phyloP scores from a whole-genome alignment of 2,888 invertebrate species.

The Brachypterus glaber region DNA sequence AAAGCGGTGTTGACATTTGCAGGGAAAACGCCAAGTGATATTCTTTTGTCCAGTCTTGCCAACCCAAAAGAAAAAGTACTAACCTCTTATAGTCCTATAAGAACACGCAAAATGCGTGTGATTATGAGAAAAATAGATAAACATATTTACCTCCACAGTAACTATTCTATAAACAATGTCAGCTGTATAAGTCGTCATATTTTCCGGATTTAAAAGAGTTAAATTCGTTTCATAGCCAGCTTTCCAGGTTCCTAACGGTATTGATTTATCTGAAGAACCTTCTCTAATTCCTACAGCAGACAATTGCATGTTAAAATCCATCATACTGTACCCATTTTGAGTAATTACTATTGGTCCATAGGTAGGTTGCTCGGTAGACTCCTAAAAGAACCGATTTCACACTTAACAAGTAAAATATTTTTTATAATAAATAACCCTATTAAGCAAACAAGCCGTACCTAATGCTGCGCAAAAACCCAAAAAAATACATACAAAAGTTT shows the following conservation, averaged over 20 bases:
- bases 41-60: too few species aligned
- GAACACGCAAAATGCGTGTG: too few species aligned
- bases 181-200: constrained; percentile 66
- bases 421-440: too few species aligned
- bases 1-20: too few species aligned
- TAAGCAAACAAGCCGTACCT: too few species aligned
- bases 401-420: background rate
- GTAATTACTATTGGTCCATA: constrained; percentile 57
- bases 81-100: too few species aligned
- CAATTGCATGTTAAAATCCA: constrained; percentile 65
- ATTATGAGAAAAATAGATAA: too few species aligned
- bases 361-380: constrained; percentile 48
- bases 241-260: constrained; percentile 65
- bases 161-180: constrained; percentile 79
- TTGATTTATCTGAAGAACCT: constrained; percentile 62
- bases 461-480: too few species aligned
- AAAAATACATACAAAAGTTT: too few species aligned
- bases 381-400: constrained; percentile 6
- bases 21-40: too few species aligned
- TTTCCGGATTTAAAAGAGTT: constrained; percentile 53
- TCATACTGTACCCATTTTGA: constrained; percentile 62
- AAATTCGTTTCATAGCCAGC: constrained; percentile 63
- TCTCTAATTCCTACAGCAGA: constrained; percentile 62
- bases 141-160: constrained; percentile 65
- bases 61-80: too few species aligned